Base-by-base conservation (phyloP, 2,888 invertebrate genomes). In the Gymnocheta viridis region DNA sequence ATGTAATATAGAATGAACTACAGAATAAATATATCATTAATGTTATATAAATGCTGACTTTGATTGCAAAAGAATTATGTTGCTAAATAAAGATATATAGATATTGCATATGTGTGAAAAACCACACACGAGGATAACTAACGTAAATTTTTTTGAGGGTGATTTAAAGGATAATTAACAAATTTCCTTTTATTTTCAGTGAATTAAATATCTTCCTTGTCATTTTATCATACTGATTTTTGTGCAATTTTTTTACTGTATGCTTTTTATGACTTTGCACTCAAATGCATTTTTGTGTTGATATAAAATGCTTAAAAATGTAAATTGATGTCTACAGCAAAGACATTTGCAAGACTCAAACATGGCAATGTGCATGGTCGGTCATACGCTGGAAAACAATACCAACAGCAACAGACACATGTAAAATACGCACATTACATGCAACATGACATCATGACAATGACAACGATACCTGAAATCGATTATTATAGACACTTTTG, bases 391-490 rank as follows among this genome's bases (percentile, higher is more conserved):
- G 22, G 56, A 2, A 29, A 35, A 47, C 47, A 79, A 54, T 29
- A 32, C 22, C 12, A 66, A 12, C 64, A 22, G 35, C 60, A 69
- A 60, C 62, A 62, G 14, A 54, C 32, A 70, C 41, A 72, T 47
- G 29, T 35, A 64, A 47, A 29, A 72, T 77, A 77, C 72, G 82
- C 77, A 67, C 66, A 74, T 62, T 70, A 62, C 69, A n/a, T 51
- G 41, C 78, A 51, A 51, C 69, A 78, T 77, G 77, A 44, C 78
- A 79, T 54, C 62, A 79, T 41, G 41, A 32, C 49, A 66, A 35
- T 44, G 14, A 12, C 47, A 47, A 51, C 80, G 58, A 35, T 74
- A 67, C 49, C 78, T 78, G 49, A 73, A 72, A 79, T 82, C 79
- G 73, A 79, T 82, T 73, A 81, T 81, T 72, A 64, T 66, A 19